phyloP scores from a whole-genome alignment of 2,113 vertebrate genomes.

The Trochalopteron elliotii region DNA sequence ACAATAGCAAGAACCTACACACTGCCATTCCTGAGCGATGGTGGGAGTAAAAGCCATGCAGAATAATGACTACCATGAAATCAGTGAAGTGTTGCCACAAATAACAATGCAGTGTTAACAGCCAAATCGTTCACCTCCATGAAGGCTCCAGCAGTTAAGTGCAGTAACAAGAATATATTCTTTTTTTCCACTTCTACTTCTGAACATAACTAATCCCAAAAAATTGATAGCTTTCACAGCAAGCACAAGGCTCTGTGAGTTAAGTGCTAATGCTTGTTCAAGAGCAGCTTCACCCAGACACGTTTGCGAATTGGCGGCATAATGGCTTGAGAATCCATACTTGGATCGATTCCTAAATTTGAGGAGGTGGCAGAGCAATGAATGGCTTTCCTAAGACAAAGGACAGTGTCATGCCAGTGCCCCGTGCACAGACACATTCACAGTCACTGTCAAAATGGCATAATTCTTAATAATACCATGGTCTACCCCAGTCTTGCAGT shows the following conservation, averaged over 20 bases:
- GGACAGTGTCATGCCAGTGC: background rate
- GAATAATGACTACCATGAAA: background rate
- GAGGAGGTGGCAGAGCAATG: background rate
- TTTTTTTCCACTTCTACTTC: background rate
- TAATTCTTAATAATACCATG: background rate
- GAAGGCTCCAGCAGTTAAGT: background rate
- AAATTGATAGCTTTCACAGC: background rate
- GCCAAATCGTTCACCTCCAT: background rate
- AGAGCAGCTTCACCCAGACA: background rate
- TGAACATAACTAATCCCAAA: background rate
- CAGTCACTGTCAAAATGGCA: background rate
- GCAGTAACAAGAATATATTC: background rate
- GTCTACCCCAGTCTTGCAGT: background rate
- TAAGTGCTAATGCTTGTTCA: constrained; percentile 1
- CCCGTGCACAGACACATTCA: background rate
- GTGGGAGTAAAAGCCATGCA: background rate
- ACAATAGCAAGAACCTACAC: background rate
- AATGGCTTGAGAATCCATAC: background rate
- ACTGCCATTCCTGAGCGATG: background rate
- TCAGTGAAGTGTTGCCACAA: background rate
- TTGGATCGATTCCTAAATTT: background rate
- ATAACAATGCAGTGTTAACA: background rate
- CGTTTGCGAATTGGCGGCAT: accelerated
- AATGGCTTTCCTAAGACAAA: background rate
- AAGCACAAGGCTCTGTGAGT: background rate